Evolutionary conservation across 1,140 invertebrate genomes (phyloP), one percentile per base, ranked within the genome.

Genomic region (Lucilia cuprina): DNA sequence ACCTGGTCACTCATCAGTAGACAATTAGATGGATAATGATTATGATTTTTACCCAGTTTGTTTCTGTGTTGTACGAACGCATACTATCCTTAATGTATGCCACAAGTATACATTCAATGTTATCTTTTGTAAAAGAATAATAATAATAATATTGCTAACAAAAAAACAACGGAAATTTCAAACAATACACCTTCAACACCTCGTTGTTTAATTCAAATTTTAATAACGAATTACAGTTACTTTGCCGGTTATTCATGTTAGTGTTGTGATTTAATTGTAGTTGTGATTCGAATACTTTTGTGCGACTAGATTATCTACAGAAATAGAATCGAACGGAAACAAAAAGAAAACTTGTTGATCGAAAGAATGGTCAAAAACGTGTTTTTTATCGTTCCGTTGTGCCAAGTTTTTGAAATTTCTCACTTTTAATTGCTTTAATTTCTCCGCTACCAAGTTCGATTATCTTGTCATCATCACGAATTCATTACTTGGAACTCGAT

Each of bases 11-110:
- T 41, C 10, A 41, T 47, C 75, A 78, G 19, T 49, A 17, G 25
- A 80, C 77, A 80, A 80, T 80, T 80, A 80, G 77, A 12, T 49
- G 77, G 41, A 80, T 80, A 49, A 49, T 49, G n/a, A 70, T 70
- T 70, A 21, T 70, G 13, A 60, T 41, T 49, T 49, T 80, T 21
- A 41, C 34, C 30, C 50, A 41, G 41, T 19, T 19, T 80, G 2
- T 41, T 80, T 80, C 4, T 41, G 7, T 41, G 41, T 41, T 41
- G 41, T 41, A 5, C 5, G 41, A 10, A 41, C 41, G 10, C 5
- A 41, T 30, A 30, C 25, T 30, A 30, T 41, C 41, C 35, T 41
- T 10, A 41, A 41, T 41, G 13, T 49, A 30, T 30, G 25, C 25
- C 25, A 30, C 25, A 30, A 30, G 25, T 30, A 12, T 49, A 21